phyloP scores from a whole-genome alignment of 2,797 vertebrate species.

The Peromyscus attwateri region DNA sequence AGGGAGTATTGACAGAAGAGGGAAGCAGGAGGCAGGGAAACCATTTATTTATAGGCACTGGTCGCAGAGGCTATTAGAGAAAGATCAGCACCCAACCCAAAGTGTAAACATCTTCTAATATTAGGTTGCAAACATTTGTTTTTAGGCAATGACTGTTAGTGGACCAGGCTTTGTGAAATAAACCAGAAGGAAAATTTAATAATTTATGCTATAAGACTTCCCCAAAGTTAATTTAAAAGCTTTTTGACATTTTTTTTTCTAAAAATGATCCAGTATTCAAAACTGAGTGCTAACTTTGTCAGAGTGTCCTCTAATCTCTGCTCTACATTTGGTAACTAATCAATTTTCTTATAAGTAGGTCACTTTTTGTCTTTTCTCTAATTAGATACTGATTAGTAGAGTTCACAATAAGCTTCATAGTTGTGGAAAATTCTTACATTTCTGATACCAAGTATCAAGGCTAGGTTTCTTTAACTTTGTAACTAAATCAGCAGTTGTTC shows the following conservation, averaged over 20 bases:
- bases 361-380: not conserved
- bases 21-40: accelerated
- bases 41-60: not conserved
- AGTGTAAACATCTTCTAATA: not conserved
- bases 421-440: not conserved
- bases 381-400: conserved; percentile 46
- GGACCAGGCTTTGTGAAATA: not conserved
- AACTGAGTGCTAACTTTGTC: conserved; percentile 41
- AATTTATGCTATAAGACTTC: not conserved
- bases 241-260: conserved; percentile 10
- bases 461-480: not conserved
- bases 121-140: not conserved
- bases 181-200: not conserved
- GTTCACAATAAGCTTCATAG: not conserved
- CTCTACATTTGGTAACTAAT: conserved; percentile 53
- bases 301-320: not conserved
- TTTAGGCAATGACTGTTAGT: not conserved
- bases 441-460: not conserved
- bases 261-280: conserved; percentile 48
- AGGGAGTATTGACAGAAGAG: not conserved
- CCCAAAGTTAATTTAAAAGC: conserved; percentile 22
- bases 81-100: not conserved
- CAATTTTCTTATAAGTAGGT: conserved; percentile 53
- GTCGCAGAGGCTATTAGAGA: not conserved
- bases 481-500: not conserved